phyloP scores from a whole-genome alignment of 2,888 invertebrate species.

The Drosophila mimica region DNA sequence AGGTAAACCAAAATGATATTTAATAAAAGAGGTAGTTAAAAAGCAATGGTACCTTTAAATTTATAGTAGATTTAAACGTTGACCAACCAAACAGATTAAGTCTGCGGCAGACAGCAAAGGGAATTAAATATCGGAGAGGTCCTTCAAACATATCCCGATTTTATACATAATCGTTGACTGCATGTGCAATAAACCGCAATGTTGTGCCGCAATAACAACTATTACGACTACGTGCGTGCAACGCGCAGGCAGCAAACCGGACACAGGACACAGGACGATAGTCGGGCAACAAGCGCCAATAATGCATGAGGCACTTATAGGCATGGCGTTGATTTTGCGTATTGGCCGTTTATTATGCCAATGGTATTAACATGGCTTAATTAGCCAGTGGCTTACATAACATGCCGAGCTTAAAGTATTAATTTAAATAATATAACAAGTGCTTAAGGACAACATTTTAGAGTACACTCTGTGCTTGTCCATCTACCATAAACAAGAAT shows the following conservation, averaged over 20 bases:
- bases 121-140: slow-evolving; percentile 56
- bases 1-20: neutral
- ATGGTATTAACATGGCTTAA: slow-evolving; percentile 74
- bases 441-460: neutral
- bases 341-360: slow-evolving; percentile 24
- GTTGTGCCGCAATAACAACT: slow-evolving; percentile 55
- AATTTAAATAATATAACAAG: slow-evolving; percentile 7
- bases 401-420: slow-evolving; percentile 54
- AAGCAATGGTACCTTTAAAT: neutral
- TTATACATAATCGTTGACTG: slow-evolving; percentile 55
- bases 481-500: neutral
- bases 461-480: neutral
- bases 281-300: slow-evolving; percentile 45
- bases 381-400: slow-evolving; percentile 68
- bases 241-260: slow-evolving; percentile 21
- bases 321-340: slow-evolving; percentile 49
- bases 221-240: slow-evolving; percentile 44
- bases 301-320: slow-evolving; percentile 68
- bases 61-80: neutral
- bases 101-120: slow-evolving; percentile 4
- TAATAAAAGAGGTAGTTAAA: neutral
- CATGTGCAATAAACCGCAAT: slow-evolving; percentile 70
- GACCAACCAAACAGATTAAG: neutral
- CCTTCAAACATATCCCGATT: slow-evolving; percentile 53
- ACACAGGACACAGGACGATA: slow-evolving; percentile 12